Evolutionary conservation across 2,888 invertebrate species (phyloP).

Genomic region (Tipula confusa): DNA sequence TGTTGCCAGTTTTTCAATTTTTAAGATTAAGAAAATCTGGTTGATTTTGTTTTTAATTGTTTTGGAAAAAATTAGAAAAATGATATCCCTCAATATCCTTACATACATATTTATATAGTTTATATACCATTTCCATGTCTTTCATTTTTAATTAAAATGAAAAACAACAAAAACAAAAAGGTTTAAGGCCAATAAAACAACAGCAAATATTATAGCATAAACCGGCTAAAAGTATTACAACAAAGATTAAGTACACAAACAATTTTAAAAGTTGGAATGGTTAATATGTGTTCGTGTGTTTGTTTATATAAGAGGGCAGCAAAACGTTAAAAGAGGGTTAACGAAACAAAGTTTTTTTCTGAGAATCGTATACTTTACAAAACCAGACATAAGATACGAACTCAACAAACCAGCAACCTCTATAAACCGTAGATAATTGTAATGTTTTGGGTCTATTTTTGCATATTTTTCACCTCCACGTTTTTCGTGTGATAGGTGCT

Average conservation of each 20-base stretch:
- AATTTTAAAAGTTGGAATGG: too few species aligned
- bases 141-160: not conserved
- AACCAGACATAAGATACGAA: too few species aligned
- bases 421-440: too few species aligned
- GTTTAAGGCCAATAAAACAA: not conserved
- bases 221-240: not conserved
- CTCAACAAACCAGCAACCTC: too few species aligned
- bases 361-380: too few species aligned
- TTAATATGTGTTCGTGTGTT: too few species aligned
- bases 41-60: slow-evolving; percentile 1
- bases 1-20: not conserved
- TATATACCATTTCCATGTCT: not conserved
- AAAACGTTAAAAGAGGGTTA: too few species aligned
- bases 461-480: too few species aligned
- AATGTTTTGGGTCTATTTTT: too few species aligned
- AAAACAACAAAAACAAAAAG: not conserved
- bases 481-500: not conserved
- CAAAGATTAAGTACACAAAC: not conserved
- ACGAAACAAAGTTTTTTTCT: too few species aligned
- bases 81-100: not conserved
- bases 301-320: too few species aligned
- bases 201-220: not conserved
- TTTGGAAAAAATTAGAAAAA: not conserved
- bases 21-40: not conserved
- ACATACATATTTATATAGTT: too few species aligned